Conservation (phyloP, 2,888 invertebrate species). For the Drosophila falleni region DNA sequence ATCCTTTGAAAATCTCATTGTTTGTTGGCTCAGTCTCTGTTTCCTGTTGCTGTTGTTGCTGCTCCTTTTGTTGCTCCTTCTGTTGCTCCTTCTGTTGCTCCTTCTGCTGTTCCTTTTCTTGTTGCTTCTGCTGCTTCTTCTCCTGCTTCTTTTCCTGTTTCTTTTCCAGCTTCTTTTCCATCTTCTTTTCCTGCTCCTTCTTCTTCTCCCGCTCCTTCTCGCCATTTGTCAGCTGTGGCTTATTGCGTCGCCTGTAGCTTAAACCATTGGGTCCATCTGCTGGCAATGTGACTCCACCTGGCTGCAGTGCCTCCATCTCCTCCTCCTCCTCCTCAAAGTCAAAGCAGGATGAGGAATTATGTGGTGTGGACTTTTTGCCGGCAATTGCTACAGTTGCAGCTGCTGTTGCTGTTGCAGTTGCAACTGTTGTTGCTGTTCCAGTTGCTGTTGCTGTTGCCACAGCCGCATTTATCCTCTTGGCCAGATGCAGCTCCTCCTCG, state of each 20-base stretch:
- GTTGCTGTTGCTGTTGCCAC: conserved; percentile 14
- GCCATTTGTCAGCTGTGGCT: conserved; percentile 19
- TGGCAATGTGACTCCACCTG: not conserved
- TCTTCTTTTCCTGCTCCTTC: not conserved
- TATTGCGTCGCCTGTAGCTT: conserved; percentile 53
- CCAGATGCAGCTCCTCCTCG: conserved; percentile 17
- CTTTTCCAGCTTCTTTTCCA: not conserved
- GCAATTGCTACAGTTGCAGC: not conserved
- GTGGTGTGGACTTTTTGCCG: not conserved
- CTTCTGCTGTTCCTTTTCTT: not conserved
- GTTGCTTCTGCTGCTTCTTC: too few relatives aligned
- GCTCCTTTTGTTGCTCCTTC: too few relatives aligned
- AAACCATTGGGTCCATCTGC: conserved; percentile 47
- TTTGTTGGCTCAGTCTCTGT: conserved; percentile 4
- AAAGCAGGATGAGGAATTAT: conserved; percentile 88
- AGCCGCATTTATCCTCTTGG: not conserved
- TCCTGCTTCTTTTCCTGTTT: not conserved
- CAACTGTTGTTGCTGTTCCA: not conserved
- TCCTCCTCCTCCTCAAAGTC: conserved; percentile 91
- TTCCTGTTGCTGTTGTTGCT: not conserved
- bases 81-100: not conserved
- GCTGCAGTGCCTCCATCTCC: conserved; percentile 17
- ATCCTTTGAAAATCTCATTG: conserved; percentile 38
- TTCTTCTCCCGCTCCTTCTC: conserved; percentile 1
- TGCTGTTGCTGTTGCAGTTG: conserved; percentile 11